Evolutionary conservation across 2,797 vertebrate species (phyloP), one percentile per base, ranked within the genome.

Genomic region (Sebastes cheni): DNA sequence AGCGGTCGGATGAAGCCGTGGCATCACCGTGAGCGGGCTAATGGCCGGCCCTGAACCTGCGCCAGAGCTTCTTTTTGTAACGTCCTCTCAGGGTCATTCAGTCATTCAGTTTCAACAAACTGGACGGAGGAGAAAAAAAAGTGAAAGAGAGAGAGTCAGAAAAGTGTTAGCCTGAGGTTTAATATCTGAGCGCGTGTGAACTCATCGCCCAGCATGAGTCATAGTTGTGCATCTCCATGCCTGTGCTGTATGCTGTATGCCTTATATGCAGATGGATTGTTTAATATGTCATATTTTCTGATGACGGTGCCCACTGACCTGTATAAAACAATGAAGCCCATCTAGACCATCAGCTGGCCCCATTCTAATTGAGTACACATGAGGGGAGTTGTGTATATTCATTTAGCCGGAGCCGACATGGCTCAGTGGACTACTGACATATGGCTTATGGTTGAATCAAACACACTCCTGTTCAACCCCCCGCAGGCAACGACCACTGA

Each of bases 241-340:
- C 7, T 67, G 22, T 56, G 12, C 56, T 58, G 3, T 20, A 1
- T 34, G 12, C 56, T 58, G 2, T 20, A 1, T 11, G 50, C 12
- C 61, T 18, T 42, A 13, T 13, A 42, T 66, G 55, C 12, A 30
- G 52, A 77, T 72, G 60, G 64, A 61, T 29, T 61, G 30, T 22
- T 75, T 29, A 58, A 72, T 79, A 30, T 85, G 68, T 85, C 36
- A 77, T 81, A 32, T 85, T 85, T 52, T 58, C 64, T 77, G 78
- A 79, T 72, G 71, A 50, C 74, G 74, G 32, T 83, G 89, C 68
- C 64, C 72, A 75, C 68, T 93, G 89, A 89, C 90, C 91, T 83
- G 81, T 59, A 46, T 72, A 22, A 82, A 91, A 66, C 27, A 59
- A 61, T n/a, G 39, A 60, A 75, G 80, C 82, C 67, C 67, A 58